These are phyloP conservation scores for Ornithoptera priamus DNA, from an alignment of 2,888 invertebrate genomes.

Conservation along the genomic window DNA sequence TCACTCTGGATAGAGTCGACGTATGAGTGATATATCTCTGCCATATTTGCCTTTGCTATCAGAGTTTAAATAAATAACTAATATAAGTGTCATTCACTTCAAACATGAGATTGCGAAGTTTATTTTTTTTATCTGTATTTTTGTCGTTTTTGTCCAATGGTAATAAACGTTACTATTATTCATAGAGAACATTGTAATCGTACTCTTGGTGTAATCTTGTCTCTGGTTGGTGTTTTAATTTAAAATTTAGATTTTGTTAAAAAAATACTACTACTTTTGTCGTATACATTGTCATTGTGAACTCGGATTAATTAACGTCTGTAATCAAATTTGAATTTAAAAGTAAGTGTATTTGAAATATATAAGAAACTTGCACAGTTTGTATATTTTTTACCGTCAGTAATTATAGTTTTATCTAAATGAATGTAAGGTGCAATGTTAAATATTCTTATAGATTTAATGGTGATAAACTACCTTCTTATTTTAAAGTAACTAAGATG, in stretches of 20 bases:
- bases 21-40: too few species aligned
- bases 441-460: neutral
- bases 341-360: constrained; percentile 5
- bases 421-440: neutral
- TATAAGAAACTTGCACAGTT: neutral
- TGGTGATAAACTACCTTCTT: neutral
- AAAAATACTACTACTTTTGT: constrained; percentile 19
- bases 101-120: too few species aligned
- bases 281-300: constrained; percentile 10
- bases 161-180: neutral
- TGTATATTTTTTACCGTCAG: neutral
- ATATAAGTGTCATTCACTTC: too few species aligned
- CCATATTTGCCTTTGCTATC: too few species aligned
- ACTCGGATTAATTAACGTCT: constrained; percentile 3
- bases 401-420: neutral
- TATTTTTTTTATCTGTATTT: too few species aligned
- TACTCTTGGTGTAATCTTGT: constrained; percentile 15
- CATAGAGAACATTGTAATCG: neutral
- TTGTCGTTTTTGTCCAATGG: neutral
- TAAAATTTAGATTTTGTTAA: constrained; percentile 19
- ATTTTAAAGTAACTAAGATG: neutral
- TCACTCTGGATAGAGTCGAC: too few species aligned
- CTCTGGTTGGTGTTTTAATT: constrained; percentile 21
- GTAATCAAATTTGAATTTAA: constrained; percentile 8
- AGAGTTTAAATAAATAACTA: too few species aligned